These are phyloP conservation scores for Pollicipes pollicipes DNA, from an alignment of 1,140 invertebrate species.

Conservation along the genomic window DNA sequence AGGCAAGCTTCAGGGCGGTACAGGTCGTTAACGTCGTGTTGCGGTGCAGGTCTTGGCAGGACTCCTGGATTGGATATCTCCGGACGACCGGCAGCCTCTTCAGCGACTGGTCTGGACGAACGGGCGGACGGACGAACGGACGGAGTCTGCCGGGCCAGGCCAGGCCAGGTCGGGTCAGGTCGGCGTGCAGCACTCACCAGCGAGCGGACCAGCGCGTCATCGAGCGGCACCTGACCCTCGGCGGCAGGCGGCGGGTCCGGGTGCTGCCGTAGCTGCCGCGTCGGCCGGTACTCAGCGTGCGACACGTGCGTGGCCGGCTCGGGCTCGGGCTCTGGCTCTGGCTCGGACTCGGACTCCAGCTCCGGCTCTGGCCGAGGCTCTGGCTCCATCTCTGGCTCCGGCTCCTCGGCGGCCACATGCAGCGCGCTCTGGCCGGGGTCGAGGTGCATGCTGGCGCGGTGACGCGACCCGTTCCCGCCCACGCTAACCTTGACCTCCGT, in stretches of 20 bases:
- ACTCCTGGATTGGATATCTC: no score
- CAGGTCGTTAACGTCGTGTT: no score
- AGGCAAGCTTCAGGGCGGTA: no score
- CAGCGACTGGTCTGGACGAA: no score
- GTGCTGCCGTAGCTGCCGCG: not conserved
- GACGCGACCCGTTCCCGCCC: not conserved
- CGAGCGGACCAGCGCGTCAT: not conserved
- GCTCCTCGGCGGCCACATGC: not conserved
- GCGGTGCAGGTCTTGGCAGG: no score
- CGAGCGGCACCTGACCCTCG: not conserved
- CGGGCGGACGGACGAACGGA: no score
- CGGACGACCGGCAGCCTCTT: no score
- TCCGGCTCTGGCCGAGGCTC: not conserved
- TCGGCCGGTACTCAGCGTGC: not conserved
- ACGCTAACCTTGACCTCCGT: not conserved
- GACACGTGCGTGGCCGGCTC: not conserved
- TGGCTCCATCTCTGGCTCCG: no score
- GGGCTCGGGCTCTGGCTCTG: not conserved
- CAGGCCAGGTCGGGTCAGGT: no score
- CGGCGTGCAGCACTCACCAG: not conserved
- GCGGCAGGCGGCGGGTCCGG: not conserved
- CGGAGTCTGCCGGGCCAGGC: no score
- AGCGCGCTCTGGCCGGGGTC: not conserved
- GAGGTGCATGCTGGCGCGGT: not conserved
- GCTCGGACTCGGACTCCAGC: no score